phyloP scores from a whole-genome alignment of 2,888 invertebrate species.

The Acanthosoma haemorrhoidale region DNA sequence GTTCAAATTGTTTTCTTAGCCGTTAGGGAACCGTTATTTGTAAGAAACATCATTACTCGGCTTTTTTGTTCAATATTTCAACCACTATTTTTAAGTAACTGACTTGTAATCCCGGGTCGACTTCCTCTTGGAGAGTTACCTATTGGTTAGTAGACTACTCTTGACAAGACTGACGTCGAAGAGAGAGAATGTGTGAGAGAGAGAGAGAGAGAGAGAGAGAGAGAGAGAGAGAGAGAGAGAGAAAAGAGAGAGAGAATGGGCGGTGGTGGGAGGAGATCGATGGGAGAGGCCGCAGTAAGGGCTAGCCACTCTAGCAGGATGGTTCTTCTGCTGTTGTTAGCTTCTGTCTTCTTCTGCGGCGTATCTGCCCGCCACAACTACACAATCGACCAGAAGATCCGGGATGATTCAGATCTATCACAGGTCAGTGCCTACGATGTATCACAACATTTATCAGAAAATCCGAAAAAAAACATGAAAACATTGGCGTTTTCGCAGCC shows the following conservation, averaged over 20 bases:
- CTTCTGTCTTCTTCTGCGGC: background rate
- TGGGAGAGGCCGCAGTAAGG: background rate
- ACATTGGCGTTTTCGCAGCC: too few species aligned
- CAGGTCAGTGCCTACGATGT: conserved; percentile 55
- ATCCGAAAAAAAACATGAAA: too few species aligned
- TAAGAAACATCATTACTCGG: too few species aligned
- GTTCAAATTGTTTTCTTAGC: too few species aligned
- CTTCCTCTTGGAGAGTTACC: background rate
- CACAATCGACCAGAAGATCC: conserved; percentile 59
- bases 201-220: background rate
- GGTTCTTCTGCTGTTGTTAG: background rate
- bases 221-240: background rate
- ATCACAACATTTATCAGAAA: too few species aligned
- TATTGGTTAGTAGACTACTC: background rate
- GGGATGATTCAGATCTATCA: conserved; percentile 60
- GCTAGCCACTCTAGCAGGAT: background rate
- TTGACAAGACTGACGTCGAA: background rate
- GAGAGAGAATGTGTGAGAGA: background rate
- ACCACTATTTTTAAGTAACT: too few species aligned
- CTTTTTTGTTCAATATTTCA: too few species aligned
- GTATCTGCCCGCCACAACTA: conserved; percentile 33
- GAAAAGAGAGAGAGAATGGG: background rate
- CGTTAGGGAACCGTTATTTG: too few species aligned
- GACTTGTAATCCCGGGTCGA: too few species aligned
- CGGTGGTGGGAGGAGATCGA: background rate